Evolutionary conservation across 2,113 vertebrate species (phyloP), one percentile per base, ranked within the genome.

Genomic region (Machaerirhynchus nigripectus): DNA sequence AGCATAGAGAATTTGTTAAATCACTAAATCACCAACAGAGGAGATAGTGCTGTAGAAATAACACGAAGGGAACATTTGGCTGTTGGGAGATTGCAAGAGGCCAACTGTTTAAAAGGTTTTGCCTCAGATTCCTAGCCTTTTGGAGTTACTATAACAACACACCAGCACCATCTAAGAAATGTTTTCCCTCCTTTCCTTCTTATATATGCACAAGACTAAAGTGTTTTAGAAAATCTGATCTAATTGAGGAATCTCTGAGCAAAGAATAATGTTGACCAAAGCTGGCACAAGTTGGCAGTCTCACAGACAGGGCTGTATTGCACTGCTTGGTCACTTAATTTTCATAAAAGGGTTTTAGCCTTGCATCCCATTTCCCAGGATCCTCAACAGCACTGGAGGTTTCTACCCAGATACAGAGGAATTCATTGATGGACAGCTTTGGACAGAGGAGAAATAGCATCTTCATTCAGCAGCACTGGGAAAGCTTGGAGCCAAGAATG

Each of bases 101-200:
- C 75, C 64, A 80, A 67, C 21, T 47, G 39, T 75, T 94, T 56
- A 44, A 79, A 76, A 10, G 17, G 8, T 40, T 78, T 82, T 90
- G 39, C 42, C 47, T 92, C 56, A n/a, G 71, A 85, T 84, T 74
- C 64, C 42, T 70, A 47, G 57, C 59, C 90, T 86, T 95, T n/a
- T 67, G 22, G n/a, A 56, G 92, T 93, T 90, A 90, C 93, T 94
- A 94, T 93, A 96, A 93, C 96, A 91, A 96, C 95, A 81, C 75
- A 71, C 17, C 52, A 80, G 28, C n/a, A 86, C 15, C 31, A 75
- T 52, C 37, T 84, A 84, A 95, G 91, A 94, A 85, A 96, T 87
- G 79, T 76, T 85, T 77, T 87, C 68, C 78, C 59, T 69, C 9
- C 42, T 91, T 91, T 86, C 64, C 75, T 91, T 60, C 40, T 84